A percentile compares a stretch with the other conserved stretches of the same genome.
These are phyloP conservation scores for Micronycteris hirsuta DNA, from an alignment of 2,113 vertebrate species.

Conservation along the genomic window DNA sequence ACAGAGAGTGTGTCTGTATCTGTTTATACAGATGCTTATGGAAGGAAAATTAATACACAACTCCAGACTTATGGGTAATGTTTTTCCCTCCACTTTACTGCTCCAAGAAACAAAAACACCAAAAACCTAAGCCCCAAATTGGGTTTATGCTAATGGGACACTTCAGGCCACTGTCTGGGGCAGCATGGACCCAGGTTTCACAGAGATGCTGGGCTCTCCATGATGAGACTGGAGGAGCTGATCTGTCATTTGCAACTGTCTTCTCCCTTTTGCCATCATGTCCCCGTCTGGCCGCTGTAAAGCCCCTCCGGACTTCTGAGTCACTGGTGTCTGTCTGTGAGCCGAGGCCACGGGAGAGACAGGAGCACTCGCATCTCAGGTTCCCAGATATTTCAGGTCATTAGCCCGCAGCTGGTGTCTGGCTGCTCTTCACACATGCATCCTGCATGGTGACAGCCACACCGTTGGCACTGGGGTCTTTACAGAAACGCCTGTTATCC, in stretches of 20 bases:
- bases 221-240: background rate
- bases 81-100: too few species aligned
- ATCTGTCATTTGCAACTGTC: background rate
- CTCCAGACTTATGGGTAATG: background rate
- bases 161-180: background rate
- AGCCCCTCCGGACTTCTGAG: background rate
- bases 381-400: background rate
- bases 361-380: background rate
- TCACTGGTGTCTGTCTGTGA: background rate
- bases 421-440: background rate
- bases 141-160: background rate
- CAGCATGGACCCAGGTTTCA: accelerated
- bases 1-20: background rate
- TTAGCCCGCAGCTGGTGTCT: background rate
- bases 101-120: too few species aligned
- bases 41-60: background rate
- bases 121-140: background rate
- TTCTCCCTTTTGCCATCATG: background rate
- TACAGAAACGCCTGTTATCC: background rate
- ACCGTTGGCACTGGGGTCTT: background rate
- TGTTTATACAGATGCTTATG: background rate
- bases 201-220: background rate
- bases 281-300: background rate
- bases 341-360: background rate
- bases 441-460: background rate